Percentiles rank a stretch among this genome's conserved stretches.
Evolutionary conservation across 2,113 vertebrate genomes (phyloP).

Genomic region (Heterocephalus glaber): DNA sequence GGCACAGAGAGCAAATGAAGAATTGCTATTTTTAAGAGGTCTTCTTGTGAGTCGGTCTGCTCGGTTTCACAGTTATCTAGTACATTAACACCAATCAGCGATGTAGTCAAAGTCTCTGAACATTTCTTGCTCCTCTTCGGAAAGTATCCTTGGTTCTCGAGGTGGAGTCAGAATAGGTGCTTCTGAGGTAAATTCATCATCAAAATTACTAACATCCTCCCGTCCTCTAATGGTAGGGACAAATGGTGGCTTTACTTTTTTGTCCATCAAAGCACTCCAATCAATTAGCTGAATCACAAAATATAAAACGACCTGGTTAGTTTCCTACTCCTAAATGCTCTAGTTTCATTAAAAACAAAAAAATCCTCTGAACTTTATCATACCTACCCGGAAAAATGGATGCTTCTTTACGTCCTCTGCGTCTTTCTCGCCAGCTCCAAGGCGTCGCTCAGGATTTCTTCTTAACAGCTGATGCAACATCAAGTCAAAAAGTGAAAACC

Average conservation of each 20-base stretch:
- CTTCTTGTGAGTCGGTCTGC: slow-evolving; percentile 85
- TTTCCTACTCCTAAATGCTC: background rate
- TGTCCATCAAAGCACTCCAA: slow-evolving; percentile 94
- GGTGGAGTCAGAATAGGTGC: slow-evolving; percentile 97
- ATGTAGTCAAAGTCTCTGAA: slow-evolving; percentile 99
- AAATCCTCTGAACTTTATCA: background rate
- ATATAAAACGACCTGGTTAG: slow-evolving; percentile 68
- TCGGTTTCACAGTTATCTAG: slow-evolving; percentile 91
- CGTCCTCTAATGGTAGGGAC: slow-evolving; percentile 94
- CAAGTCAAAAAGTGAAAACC: slow-evolving; percentile 11
- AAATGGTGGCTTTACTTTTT: slow-evolving; percentile 98
- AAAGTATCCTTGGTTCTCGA: slow-evolving; percentile 94
- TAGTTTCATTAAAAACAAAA: background rate
- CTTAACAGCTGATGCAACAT: slow-evolving; percentile 90
- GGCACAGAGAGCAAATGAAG: slow-evolving; percentile 88
- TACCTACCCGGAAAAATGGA: slow-evolving; percentile 95
- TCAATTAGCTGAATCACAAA: slow-evolving; percentile 90
- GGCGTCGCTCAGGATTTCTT: slow-evolving; percentile 95
- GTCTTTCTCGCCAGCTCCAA: slow-evolving; percentile 96
- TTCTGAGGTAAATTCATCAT: slow-evolving; percentile 99
- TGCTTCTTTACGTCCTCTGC: slow-evolving; percentile 99
- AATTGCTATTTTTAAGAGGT: slow-evolving; percentile 81
- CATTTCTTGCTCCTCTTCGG: slow-evolving; percentile 94
- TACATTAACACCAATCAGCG: slow-evolving; percentile 96
- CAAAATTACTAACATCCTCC: slow-evolving; percentile 98